Percentiles rank a stretch among this genome's conserved stretches.
phyloP scores from a whole-genome alignment of 1,140 invertebrate genomes.

The Samia ricini region DNA sequence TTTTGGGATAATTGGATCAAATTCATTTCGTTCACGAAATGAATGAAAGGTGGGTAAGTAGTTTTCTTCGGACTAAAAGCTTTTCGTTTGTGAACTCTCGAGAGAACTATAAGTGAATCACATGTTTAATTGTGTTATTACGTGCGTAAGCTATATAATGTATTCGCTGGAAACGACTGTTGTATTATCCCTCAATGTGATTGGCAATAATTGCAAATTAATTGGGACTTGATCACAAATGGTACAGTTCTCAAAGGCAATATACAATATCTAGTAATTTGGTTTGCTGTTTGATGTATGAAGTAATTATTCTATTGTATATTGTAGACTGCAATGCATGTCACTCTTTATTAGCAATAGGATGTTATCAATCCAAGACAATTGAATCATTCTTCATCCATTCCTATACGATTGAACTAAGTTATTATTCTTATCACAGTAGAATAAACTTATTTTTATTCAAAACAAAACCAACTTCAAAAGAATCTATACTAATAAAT shows the following conservation, averaged over 20 bases:
- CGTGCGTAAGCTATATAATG: not conserved
- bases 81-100: conserved; percentile 20
- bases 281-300: not conserved
- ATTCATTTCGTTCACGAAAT: conserved; percentile 28
- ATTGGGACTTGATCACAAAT: not conserved
- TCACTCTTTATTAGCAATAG: conserved; percentile 37
- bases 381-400: conserved; percentile 35
- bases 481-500: too few relatives aligned
- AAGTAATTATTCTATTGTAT: conserved; percentile 11
- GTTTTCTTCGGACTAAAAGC: conserved; percentile 38
- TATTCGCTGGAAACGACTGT: not conserved
- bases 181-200: not conserved
- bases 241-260: not conserved
- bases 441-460: too few relatives aligned
- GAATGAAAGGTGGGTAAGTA: conserved; percentile 31
- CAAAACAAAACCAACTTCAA: too few relatives aligned
- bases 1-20: conserved; percentile 36
- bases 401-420: conserved; percentile 18
- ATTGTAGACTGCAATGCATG: conserved; percentile 16
- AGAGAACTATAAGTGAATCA: conserved; percentile 24
- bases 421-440: not conserved
- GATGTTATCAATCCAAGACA: conserved; percentile 32
- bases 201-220: not conserved
- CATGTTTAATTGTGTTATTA: conserved; percentile 21
- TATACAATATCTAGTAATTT: not conserved